Percentiles rank a stretch among this genome's conserved stretches.
Conservation (phyloP, 2,888 invertebrate species). For the Eupithecia subumbrata region DNA sequence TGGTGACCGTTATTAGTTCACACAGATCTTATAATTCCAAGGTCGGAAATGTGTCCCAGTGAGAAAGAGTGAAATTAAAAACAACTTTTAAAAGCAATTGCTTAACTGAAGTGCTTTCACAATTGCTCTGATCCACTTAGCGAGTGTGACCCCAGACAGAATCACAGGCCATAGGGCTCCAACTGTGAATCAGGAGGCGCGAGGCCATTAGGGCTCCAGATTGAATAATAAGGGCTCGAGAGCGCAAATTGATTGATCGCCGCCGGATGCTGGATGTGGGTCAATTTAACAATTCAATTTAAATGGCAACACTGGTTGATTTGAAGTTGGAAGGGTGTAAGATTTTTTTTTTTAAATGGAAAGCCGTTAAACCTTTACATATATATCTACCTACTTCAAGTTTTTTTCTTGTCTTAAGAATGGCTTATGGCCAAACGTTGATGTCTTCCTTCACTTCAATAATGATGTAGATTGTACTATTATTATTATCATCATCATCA, state of each 20-base stretch:
- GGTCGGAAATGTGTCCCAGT: not conserved
- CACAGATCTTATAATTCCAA: not conserved
- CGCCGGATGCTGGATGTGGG: conserved; percentile 66
- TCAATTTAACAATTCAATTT: conserved; percentile 56
- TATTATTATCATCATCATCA: not conserved
- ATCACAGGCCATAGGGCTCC: conserved; percentile 50
- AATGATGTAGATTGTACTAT: not conserved
- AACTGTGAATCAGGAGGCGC: conserved; percentile 42
- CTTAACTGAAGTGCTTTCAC: conserved; percentile 36
- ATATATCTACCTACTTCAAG: not conserved
- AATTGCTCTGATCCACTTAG: conserved; percentile 46
- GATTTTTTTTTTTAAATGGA: not conserved
- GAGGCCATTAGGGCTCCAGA: conserved; percentile 50
- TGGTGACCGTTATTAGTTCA: not conserved
- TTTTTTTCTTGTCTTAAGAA: not conserved
- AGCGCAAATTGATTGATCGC: conserved; percentile 74
- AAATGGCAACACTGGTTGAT: conserved; percentile 39
- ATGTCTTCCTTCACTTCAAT: not conserved
- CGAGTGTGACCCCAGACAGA: conserved; percentile 55
- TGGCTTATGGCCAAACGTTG: not conserved
- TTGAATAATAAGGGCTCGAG: conserved; percentile 64
- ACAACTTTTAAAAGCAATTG: not conserved
- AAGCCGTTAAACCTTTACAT: not conserved
- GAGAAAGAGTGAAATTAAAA: not conserved
- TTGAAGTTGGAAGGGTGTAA: not conserved